A percentile compares a stretch with the other conserved stretches of the same genome.
phyloP scores from a whole-genome alignment of 2,888 invertebrate genomes.

The Fragum whitleyi region DNA sequence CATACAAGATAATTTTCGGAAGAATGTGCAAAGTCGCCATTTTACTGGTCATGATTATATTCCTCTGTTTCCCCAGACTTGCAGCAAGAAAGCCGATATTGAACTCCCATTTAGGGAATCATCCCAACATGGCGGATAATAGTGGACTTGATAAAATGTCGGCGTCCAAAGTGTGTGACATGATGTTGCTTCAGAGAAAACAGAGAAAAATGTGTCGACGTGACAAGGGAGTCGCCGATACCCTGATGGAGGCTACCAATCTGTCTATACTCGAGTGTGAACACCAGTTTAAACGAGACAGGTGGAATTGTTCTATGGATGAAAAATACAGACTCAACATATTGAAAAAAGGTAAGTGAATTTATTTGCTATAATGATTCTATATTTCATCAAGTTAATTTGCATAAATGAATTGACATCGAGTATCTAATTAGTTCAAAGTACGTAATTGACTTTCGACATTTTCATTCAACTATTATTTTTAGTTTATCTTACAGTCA shows the following conservation, averaged over 20 bases:
- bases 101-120: conserved; percentile 45
- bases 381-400: too few relatives aligned
- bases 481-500: too few relatives aligned
- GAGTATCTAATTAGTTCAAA: too few relatives aligned
- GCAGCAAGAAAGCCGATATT: conserved; percentile 61
- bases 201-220: conserved; percentile 94
- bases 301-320: conserved; percentile 98
- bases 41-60: background rate
- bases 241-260: conserved; percentile 95
- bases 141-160: conserved; percentile 49
- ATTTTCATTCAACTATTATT: too few relatives aligned
- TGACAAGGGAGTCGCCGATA: conserved; percentile 96
- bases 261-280: conserved; percentile 97
- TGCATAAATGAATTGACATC: too few relatives aligned
- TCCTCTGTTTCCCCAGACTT: conserved; percentile 48
- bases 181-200: conserved; percentile 86
- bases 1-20: too few relatives aligned
- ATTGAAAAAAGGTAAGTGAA: conserved; percentile 94
- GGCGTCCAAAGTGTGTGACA: conserved; percentile 73
- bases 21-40: background rate
- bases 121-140: conserved; percentile 46
- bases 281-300: conserved; percentile 95
- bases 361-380: too few relatives aligned
- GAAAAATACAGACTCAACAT: conserved; percentile 98
- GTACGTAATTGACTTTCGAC: too few relatives aligned